phyloP scores from a whole-genome alignment of 30 jellyfish, hydroid and myxozoan genomes.

The Phacellophora camtschatica region DNA sequence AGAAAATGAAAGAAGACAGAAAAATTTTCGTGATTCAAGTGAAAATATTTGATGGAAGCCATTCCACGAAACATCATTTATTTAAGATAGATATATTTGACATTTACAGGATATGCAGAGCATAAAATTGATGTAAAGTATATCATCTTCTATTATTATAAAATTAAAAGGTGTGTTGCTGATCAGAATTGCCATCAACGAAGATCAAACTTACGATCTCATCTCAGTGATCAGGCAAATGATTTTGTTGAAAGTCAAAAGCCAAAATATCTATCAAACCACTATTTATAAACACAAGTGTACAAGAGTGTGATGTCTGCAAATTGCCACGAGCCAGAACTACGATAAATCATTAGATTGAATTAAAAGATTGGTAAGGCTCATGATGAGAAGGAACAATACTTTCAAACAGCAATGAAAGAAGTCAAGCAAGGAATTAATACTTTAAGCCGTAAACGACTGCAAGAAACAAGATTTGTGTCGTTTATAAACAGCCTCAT shows the following conservation, averaged over 20 bases:
- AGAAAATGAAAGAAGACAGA: too few relatives aligned
- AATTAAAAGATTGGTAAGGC: neutral
- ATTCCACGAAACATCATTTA: too few relatives aligned
- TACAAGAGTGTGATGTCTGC: neutral
- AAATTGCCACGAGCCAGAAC: neutral
- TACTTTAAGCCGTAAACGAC: neutral
- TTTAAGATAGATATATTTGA: too few relatives aligned
- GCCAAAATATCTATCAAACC: neutral
- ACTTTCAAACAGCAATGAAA: neutral
- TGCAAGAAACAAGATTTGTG: neutral
- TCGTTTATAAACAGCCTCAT: neutral
- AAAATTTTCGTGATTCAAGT: too few relatives aligned
- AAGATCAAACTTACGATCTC: too few relatives aligned
- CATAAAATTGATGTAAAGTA: too few relatives aligned
- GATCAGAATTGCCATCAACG: too few relatives aligned
- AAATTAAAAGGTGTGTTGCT: too few relatives aligned
- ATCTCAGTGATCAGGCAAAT: too few relatives aligned
- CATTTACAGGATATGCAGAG: too few relatives aligned
- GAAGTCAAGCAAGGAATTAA: conserved; percentile 25
- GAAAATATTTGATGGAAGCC: too few relatives aligned
- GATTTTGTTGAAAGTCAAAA: neutral
- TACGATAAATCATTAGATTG: conserved; percentile 15
- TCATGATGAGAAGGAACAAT: conserved; percentile 6
- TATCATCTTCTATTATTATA: too few relatives aligned
- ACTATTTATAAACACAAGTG: neutral